A percentile compares a stretch with the other conserved stretches of the same genome.
phyloP scores from a whole-genome alignment of 1,140 invertebrate genomes.

The Drosophila chauvacae region DNA sequence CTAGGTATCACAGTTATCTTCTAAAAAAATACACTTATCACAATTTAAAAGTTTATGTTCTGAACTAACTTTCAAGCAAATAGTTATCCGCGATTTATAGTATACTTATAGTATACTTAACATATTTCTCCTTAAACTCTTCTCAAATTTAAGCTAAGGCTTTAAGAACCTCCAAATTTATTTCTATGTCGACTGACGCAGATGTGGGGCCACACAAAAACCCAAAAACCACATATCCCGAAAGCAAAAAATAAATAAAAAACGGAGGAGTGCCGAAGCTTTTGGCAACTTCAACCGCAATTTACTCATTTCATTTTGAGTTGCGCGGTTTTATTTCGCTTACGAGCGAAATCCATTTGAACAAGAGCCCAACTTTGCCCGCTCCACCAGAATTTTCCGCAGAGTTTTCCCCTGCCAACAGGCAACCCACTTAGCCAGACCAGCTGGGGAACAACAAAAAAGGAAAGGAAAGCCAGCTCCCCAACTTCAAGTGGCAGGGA shows the following conservation, averaged over 20 bases:
- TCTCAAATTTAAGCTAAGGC: not conserved
- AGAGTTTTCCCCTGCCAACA: conserved; percentile 25
- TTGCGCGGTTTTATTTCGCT: conserved; percentile 78
- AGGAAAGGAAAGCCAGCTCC: conserved; percentile 22
- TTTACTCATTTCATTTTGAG: conserved; percentile 81
- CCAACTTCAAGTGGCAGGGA: conserved; percentile 71
- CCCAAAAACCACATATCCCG: conserved; percentile 20
- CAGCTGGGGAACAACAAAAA: conserved; percentile 26
- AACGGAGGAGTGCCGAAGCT: conserved; percentile 33
- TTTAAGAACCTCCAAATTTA: conserved; percentile 11
- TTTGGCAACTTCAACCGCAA: conserved; percentile 73
- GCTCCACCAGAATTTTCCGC: conserved; percentile 40
- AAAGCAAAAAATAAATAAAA: conserved; percentile 6
- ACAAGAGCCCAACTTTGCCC: conserved; percentile 63
- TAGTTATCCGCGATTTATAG: not conserved
- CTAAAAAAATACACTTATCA: too few relatives aligned
- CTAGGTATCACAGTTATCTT: too few relatives aligned
- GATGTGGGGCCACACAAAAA: conserved; percentile 16
- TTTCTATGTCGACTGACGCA: conserved; percentile 6
- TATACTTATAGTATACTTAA: not conserved
- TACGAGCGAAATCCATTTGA: conserved; percentile 76
- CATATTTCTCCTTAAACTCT: not conserved
- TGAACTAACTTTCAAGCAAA: not conserved
- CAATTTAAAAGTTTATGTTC: not conserved
- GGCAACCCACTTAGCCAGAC: conserved; percentile 38